Evolutionary conservation across 2,888 invertebrate species (phyloP).

Genomic region (Lymantria dispar): DNA sequence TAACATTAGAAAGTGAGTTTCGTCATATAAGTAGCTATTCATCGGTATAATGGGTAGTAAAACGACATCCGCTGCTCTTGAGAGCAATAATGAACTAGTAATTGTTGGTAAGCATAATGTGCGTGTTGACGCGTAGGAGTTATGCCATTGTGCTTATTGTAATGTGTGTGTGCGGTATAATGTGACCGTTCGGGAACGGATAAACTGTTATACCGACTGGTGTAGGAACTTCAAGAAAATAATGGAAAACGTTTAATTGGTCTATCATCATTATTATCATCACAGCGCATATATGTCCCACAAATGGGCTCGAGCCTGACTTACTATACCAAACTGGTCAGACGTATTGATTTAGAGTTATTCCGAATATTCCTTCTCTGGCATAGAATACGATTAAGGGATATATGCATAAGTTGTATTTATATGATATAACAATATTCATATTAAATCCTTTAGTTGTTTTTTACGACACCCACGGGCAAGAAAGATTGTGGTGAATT

Average conservation of each 20-base stretch:
- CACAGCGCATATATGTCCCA: too few species aligned
- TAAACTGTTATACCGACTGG: conserved; percentile 14
- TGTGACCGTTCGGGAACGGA: conserved; percentile 25
- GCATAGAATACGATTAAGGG: too few species aligned
- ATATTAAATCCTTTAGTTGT: too few species aligned
- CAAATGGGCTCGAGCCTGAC: too few species aligned
- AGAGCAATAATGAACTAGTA: conserved; percentile 55
- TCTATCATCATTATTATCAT: too few species aligned
- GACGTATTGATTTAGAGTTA: too few species aligned
- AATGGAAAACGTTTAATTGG: background rate
- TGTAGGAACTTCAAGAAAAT: background rate
- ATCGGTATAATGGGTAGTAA: conserved; percentile 54
- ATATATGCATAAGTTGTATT: too few species aligned
- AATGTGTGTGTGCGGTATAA: conserved; percentile 32
- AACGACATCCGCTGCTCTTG: conserved; percentile 40
- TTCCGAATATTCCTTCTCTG: too few species aligned
- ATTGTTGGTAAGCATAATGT: conserved; percentile 47
- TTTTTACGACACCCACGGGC: too few species aligned
- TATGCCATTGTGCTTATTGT: conserved; percentile 47
- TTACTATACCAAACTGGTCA: too few species aligned
- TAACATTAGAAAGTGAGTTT: conserved; percentile 73
- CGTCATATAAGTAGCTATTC: conserved; percentile 63
- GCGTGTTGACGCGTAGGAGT: conserved; percentile 61
- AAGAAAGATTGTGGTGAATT: too few species aligned
- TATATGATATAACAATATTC: too few species aligned